Conservation (phyloP, 2,888 invertebrate species). For the Drosophila crucigera region DNA sequence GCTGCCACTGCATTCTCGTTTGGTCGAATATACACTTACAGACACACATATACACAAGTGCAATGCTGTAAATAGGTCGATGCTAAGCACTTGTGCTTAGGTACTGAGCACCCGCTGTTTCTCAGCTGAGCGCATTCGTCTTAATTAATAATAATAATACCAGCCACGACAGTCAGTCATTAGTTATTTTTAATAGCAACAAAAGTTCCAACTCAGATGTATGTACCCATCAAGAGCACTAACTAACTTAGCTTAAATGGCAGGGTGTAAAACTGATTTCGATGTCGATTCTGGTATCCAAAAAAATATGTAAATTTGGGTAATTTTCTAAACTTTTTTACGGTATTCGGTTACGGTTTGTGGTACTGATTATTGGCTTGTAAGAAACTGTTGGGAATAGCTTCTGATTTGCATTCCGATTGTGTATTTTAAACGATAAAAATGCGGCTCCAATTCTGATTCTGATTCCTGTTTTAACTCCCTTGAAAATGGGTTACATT, state of each 20-base stretch:
- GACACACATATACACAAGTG: slow-evolving; percentile 20
- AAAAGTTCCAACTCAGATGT: background rate
- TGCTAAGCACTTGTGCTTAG: slow-evolving; percentile 31
- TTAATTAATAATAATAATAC: background rate
- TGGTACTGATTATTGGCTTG: accelerated
- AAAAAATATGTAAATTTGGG: accelerated
- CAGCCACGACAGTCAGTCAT: background rate
- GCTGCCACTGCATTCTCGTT: slow-evolving; percentile 20
- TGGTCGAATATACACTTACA: background rate
- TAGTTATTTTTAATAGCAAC: background rate
- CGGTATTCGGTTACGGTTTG: background rate
- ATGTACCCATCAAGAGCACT: background rate
- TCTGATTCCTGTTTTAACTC: background rate
- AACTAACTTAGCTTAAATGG: background rate
- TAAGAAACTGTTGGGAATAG: background rate
- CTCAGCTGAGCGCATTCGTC: slow-evolving; percentile 12
- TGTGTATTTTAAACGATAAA: background rate
- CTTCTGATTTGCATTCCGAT: background rate
- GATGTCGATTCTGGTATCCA: background rate
- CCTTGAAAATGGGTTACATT: background rate
- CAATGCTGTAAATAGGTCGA: slow-evolving; percentile 55
- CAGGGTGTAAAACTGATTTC: background rate
- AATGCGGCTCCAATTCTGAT: background rate
- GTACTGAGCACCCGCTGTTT: slow-evolving; percentile 7
- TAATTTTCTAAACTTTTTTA: too few relatives aligned